Evolutionary conservation across 2,113 vertebrate species (phyloP).

Genomic region (Thamnaconus septentrionalis): DNA sequence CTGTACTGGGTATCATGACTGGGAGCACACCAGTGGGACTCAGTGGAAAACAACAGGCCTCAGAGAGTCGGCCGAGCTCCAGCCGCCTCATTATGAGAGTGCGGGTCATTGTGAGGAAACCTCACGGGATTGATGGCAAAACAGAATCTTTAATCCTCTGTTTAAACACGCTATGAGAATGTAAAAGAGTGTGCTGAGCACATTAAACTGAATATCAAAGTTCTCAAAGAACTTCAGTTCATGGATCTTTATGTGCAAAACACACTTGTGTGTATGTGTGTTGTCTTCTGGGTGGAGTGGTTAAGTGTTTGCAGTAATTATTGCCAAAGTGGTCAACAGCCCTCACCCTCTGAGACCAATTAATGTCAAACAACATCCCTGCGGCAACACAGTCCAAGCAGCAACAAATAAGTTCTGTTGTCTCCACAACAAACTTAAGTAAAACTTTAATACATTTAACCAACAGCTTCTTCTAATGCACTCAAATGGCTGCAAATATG

Average conservation of each 20-base stretch:
- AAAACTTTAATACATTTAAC: too few relatives aligned
- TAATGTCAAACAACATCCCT: slow-evolving; percentile 13
- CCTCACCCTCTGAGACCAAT: slow-evolving; percentile 32
- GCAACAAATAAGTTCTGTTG: not conserved
- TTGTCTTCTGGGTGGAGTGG: slow-evolving; percentile 10
- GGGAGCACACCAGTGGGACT: not conserved
- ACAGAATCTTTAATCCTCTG: not conserved
- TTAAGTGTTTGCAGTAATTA: slow-evolving; percentile 9
- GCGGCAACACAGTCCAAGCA: slow-evolving; percentile 2
- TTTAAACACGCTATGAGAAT: not conserved
- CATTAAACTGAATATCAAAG: not conserved
- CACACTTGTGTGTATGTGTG: not conserved
- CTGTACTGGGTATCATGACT: slow-evolving; percentile 9
- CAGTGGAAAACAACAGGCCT: slow-evolving; percentile 16
- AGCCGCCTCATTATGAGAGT: slow-evolving; percentile 16
- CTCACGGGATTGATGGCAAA: slow-evolving; percentile 1
- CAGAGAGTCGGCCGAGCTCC: slow-evolving; percentile 4
- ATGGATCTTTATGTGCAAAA: slow-evolving; percentile 5
- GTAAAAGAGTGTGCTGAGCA: not conserved
- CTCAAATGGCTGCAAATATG: too few relatives aligned
- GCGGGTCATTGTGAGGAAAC: not conserved
- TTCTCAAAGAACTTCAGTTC: not conserved
- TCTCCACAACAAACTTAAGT: too few relatives aligned
- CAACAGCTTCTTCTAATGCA: too few relatives aligned
- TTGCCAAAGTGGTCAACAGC: slow-evolving; percentile 30